Evolutionary conservation across 2,797 vertebrate genomes (phyloP), one percentile per base, ranked within the genome.

Genomic region (Triplophysa yarkandensis): DNA sequence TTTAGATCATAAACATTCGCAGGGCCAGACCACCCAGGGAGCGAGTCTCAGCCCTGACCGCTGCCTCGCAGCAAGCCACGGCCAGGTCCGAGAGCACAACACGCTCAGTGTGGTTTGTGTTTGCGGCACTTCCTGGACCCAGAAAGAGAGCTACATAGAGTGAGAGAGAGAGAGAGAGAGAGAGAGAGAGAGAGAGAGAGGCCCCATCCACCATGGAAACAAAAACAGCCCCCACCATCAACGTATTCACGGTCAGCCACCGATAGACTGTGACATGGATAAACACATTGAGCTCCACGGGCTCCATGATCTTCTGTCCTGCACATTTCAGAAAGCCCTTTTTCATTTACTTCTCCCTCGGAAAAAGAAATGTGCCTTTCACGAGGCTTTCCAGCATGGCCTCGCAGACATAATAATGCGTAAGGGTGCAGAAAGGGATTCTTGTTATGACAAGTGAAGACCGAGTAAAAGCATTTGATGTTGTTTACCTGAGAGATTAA

Each of bases 1-100:
- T 90, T 91, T 90, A 91, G 89, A 93, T 92, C 92, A 93, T 93
- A 93, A 93, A 93, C 92, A 93, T 92, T 91, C 85, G 88, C 85
- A 84, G 90, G 80, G 88, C 44, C 89, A 79, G 92, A 93, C 92
- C 92, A 93, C 92, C 92, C 92, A 92, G 86, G 75, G 84, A 89
- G 90, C 71, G 82, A 81, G 75, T 77, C 77, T 55, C 57, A 64
- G 74, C 71, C 61, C 82, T 76, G 82, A 87, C 82, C 74, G 64
- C 83, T 55, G 81, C 78, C 82, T 85, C 75, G 79, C 78, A 74
- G 71, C 43, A 57, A 77, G 80, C 72, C 60, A 66, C 68, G 55
- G 70, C 70, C 80, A 64, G 81, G 79, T 55, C 80, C 52, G 25
- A 79, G 74, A 77, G 79, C 82, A 85, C 84, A 81, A 82, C 80